These are phyloP conservation scores for Pardosa pseudoannulata DNA, from an alignment of 2,888 invertebrate species.

Conservation along the genomic window DNA sequence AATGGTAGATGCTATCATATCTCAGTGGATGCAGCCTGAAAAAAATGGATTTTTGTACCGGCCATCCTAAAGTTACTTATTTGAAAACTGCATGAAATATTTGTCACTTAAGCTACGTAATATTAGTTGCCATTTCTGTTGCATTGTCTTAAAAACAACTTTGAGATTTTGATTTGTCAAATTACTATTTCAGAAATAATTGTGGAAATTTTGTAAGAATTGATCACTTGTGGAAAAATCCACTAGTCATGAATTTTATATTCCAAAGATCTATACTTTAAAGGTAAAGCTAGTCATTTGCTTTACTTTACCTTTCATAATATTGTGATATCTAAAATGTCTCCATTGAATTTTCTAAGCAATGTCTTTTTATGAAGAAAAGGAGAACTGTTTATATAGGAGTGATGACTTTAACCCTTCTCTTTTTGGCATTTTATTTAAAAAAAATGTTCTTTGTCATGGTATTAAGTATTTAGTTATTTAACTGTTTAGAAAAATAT, in stretches of 20 bases:
- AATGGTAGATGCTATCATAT: conserved; percentile 87
- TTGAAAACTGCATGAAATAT: too few relatives aligned
- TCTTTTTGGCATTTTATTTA: too few relatives aligned
- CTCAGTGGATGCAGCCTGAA: conserved; percentile 88
- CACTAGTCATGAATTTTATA: background rate
- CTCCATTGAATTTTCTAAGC: background rate
- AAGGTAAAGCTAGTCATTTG: background rate
- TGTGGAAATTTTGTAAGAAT: background rate
- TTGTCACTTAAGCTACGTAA: too few relatives aligned
- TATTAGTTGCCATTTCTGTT: too few relatives aligned
- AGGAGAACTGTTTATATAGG: background rate
- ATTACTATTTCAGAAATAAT: too few relatives aligned
- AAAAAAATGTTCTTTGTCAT: too few relatives aligned
- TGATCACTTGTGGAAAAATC: background rate
- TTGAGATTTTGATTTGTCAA: too few relatives aligned
- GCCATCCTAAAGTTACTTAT: background rate
- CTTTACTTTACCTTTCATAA: background rate
- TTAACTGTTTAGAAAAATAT: too few relatives aligned
- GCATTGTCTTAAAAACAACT: too few relatives aligned
- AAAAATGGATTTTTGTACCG: conserved; percentile 60
- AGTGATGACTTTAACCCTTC: too few relatives aligned
- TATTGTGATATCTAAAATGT: background rate
- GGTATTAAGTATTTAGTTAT: too few relatives aligned
- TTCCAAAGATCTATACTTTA: background rate
- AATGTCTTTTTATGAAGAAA: background rate